These are phyloP conservation scores for Sparidentex hasta DNA, from an alignment of 2,797 vertebrate genomes.

Conservation along the genomic window DNA sequence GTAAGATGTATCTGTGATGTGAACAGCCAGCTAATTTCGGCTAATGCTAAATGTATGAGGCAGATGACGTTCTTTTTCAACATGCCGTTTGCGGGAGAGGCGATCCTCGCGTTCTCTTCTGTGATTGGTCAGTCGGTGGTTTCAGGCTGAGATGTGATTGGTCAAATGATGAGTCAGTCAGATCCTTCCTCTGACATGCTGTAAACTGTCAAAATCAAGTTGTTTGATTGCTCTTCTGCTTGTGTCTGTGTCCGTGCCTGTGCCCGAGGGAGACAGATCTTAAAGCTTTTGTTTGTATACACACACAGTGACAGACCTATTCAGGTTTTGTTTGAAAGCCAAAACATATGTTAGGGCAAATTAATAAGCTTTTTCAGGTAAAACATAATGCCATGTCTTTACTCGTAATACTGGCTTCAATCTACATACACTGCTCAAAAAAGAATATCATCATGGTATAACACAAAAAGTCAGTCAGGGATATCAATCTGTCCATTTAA, in stretches of 20 bases:
- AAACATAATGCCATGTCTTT: too few species aligned
- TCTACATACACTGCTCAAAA: too few species aligned
- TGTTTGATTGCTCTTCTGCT: neutral
- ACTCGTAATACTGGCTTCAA: too few species aligned
- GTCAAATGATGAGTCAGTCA: conserved; percentile 58
- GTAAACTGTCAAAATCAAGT: conserved; percentile 30
- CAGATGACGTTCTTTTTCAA: conserved; percentile 85
- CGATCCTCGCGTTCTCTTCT: conserved; percentile 3
- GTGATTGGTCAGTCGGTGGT: conserved; percentile 63
- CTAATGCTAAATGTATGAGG: conserved; percentile 84
- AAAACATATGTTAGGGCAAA: neutral
- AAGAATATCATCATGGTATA: too few species aligned
- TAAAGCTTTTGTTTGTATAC: neutral
- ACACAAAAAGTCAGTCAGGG: too few species aligned
- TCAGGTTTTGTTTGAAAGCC: neutral
- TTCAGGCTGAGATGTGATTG: conserved; percentile 48
- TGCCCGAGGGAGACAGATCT: neutral
- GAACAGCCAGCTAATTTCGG: conserved; percentile 70
- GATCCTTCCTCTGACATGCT: neutral
- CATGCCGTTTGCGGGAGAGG: conserved; percentile 58
- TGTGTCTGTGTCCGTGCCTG: conserved; percentile 1
- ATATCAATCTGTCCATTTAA: too few species aligned
- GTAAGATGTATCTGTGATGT: conserved; percentile 34
- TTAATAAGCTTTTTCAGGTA: too few species aligned
- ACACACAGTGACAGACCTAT: neutral